Conservation (phyloP, 2,113 vertebrate genomes). For the Actinemys pallida region DNA sequence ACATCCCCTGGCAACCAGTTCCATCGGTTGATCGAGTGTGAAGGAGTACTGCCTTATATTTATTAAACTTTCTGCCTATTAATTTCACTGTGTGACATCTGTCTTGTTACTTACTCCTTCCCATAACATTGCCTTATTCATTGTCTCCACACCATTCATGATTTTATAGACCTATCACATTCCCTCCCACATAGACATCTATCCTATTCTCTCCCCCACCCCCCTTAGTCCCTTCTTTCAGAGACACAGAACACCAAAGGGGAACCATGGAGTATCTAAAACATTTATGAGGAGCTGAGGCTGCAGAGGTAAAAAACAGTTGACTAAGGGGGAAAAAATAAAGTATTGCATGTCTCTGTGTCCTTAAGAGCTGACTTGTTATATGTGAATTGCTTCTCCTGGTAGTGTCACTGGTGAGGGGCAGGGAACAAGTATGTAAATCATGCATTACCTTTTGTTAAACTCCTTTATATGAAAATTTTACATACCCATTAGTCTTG, state of each 20-base stretch:
- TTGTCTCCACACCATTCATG: too few relatives aligned
- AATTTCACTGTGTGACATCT: too few relatives aligned
- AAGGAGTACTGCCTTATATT: too few relatives aligned
- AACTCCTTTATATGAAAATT: background rate
- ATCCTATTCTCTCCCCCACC: too few relatives aligned
- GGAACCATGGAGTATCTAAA: background rate
- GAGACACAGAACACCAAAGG: background rate
- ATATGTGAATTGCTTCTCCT: background rate
- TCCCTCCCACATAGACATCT: too few relatives aligned
- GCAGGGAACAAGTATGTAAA: background rate
- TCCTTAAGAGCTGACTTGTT: background rate
- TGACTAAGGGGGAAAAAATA: background rate
- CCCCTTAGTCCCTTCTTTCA: background rate
- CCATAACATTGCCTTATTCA: too few relatives aligned
- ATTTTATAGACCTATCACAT: too few relatives aligned
- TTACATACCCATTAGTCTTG: too few relatives aligned
- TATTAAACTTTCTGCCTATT: too few relatives aligned
- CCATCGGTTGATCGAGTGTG: too few relatives aligned
- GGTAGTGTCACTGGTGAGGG: background rate
- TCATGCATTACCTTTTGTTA: background rate
- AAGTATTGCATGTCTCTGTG: background rate
- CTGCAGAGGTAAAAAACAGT: background rate
- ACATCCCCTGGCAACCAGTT: too few relatives aligned
- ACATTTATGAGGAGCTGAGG: slow-evolving; percentile 34
- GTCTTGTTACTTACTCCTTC: too few relatives aligned